Percentiles rank a stretch among this genome's conserved stretches.
Evolutionary conservation across 2,888 invertebrate genomes (phyloP).

Genomic region (Bombyx huttoni): DNA sequence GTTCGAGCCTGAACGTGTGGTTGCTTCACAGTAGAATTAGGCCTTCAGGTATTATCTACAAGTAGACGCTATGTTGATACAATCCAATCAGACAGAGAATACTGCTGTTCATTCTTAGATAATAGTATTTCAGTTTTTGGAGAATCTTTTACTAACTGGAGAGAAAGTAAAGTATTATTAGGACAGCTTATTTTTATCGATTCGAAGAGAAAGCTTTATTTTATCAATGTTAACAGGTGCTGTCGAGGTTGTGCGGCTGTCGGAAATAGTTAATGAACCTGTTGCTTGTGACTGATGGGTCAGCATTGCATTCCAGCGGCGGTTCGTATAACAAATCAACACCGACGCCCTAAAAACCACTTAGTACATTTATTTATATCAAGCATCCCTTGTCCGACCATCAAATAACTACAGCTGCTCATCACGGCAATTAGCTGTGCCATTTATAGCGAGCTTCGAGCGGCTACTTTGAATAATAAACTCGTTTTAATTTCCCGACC

Average conservation of each 20-base stretch:
- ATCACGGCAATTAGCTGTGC: constrained; percentile 10
- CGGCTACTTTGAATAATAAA: constrained; percentile 5
- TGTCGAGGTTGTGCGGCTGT: constrained; percentile 22
- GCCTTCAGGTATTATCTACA: no score
- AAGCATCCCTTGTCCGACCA: constrained; percentile 4
- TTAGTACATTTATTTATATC: constrained; percentile 3
- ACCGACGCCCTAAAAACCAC: background rate
- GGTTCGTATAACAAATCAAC: background rate
- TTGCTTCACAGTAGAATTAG: no score
- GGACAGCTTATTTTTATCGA: no score
- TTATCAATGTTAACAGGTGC: constrained; percentile 28
- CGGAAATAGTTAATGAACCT: constrained; percentile 55
- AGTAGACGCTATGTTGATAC: no score
- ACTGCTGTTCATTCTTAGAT: no score
- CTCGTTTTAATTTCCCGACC: background rate
- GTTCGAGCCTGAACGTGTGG: no score
- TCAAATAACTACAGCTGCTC: constrained; percentile 9
- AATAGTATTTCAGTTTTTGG: no score
- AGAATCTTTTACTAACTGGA: no score
- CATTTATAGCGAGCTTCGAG: constrained; percentile 6
- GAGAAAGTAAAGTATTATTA: no score
- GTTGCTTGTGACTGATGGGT: constrained; percentile 48
- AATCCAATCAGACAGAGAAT: no score
- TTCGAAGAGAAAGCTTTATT: constrained; percentile 7
- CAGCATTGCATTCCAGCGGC: background rate